These are phyloP conservation scores for Mormyrus proboscirostris DNA, from an alignment of 2,797 vertebrate genomes.

Conservation along the genomic window DNA sequence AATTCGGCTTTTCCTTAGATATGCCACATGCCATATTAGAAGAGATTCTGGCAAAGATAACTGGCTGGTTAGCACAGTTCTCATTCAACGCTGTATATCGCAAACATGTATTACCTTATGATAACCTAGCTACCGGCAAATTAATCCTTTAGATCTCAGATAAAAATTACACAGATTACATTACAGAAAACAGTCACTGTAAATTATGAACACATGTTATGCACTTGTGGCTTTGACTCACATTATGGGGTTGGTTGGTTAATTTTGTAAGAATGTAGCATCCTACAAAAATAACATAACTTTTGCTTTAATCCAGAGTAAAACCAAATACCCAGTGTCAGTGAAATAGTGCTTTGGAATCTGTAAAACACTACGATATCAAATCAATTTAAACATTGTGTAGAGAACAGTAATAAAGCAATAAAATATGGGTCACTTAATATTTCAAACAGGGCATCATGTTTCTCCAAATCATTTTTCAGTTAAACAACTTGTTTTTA, in stretches of 20 bases:
- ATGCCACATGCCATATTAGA: not conserved
- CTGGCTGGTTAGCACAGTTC: not conserved
- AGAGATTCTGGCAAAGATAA: not conserved
- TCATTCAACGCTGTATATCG: not conserved
- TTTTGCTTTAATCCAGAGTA: not conserved
- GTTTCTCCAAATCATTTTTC: not conserved
- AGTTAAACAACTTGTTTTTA: not conserved
- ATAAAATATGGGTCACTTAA: not conserved
- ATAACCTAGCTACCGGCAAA: not conserved
- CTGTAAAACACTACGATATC: not conserved
- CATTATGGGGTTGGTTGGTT: not conserved
- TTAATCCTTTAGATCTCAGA: not conserved
- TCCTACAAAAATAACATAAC: not conserved
- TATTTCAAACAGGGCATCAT: not conserved
- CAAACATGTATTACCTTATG: not conserved
- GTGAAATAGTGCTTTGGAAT: not conserved
- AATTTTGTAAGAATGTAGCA: not conserved
- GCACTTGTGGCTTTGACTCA: not conserved
- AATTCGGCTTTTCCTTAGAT: not conserved
- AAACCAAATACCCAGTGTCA: not conserved
- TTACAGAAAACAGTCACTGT: not conserved
- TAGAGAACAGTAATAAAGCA: not conserved
- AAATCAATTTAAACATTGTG: not conserved
- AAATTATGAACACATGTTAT: not conserved
- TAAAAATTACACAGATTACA: not conserved